A percentile compares a stretch with the other conserved stretches of the same genome.
Evolutionary conservation across 2,113 vertebrate genomes (phyloP).

Genomic region (Corvus hawaiiensis): DNA sequence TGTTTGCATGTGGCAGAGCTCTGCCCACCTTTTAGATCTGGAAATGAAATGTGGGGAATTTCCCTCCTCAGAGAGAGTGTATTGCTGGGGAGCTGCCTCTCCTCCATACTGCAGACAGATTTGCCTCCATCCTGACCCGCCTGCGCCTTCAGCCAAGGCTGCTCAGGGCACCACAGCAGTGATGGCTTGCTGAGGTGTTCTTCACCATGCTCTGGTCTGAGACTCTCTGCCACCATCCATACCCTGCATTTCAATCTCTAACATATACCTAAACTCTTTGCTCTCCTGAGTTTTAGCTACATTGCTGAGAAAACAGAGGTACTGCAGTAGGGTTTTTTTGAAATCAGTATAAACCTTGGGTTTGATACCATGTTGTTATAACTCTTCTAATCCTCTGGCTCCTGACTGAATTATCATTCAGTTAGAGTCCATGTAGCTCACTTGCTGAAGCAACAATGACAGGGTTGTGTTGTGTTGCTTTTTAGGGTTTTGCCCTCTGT

Average conservation of each 20-base stretch:
- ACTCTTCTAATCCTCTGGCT: neutral
- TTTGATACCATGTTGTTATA: neutral
- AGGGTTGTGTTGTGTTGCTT: neutral
- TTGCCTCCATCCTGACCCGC: neutral
- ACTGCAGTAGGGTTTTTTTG: no score
- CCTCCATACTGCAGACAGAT: accelerated
- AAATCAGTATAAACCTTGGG: neutral
- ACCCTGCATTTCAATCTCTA: neutral
- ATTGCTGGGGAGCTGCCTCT: neutral
- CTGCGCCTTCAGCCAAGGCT: neutral
- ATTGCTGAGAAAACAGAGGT: neutral
- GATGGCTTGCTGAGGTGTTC: neutral
- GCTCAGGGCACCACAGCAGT: accelerated
- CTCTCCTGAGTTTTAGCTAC: neutral
- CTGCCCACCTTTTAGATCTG: neutral
- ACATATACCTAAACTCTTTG: neutral
- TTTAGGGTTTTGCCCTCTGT: neutral
- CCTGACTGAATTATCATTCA: neutral
- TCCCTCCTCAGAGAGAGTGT: neutral
- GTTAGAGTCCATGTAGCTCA: neutral
- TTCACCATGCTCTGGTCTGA: neutral
- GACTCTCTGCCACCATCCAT: accelerated
- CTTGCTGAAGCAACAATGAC: neutral
- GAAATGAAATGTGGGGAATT: neutral
- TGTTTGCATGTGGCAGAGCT: neutral